Conservation (phyloP, 2,113 vertebrate species). For the Notothenia rossii region DNA sequence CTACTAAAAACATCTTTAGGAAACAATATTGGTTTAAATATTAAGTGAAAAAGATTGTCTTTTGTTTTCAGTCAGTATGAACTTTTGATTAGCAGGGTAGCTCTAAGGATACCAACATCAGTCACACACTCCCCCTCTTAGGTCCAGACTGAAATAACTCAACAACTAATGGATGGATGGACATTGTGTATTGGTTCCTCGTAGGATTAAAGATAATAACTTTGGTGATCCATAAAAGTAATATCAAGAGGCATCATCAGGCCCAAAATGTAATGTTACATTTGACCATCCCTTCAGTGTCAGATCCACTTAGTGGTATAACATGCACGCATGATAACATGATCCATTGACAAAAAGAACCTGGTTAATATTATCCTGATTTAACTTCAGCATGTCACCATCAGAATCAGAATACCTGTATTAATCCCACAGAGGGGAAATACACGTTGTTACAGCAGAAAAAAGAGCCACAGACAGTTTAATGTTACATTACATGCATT, state of each 20-base stretch:
- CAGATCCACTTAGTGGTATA: no score
- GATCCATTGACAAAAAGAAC: neutral
- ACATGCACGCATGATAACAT: neutral
- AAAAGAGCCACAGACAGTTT: no score
- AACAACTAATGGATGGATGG: neutral
- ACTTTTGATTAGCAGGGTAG: neutral
- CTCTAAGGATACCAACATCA: neutral
- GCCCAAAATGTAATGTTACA: neutral
- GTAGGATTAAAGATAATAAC: no score
- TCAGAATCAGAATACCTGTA: no score
- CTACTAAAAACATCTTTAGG: no score
- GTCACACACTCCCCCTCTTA: neutral
- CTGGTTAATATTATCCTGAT: neutral
- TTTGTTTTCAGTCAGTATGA: neutral
- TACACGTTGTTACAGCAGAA: no score
- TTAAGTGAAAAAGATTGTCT: neutral
- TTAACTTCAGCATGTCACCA: neutral
- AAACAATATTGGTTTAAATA: neutral
- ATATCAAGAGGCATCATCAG: neutral
- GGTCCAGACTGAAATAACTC: neutral
- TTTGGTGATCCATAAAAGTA: neutral
- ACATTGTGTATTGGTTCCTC: no score
- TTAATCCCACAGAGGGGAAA: no score
- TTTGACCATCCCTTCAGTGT: neutral
- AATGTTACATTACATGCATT: no score